Base-by-base conservation (phyloP, 92 coral and sea anemone genomes). In the Diadumene lineata region DNA sequence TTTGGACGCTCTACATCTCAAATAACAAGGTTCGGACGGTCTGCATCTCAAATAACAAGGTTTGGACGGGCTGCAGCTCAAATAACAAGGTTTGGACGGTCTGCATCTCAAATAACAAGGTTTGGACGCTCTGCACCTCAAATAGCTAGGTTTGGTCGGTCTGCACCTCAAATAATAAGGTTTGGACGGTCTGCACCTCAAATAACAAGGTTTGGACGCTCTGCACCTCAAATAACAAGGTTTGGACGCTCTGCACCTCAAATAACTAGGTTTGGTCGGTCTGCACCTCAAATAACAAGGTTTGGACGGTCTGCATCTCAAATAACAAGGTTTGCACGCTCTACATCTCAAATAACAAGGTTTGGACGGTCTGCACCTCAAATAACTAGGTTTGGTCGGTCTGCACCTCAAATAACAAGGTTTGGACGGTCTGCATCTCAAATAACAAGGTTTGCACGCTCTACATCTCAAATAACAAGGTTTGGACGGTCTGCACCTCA, bases 401-500 rank as follows among this genome's bases (percentile, higher is more conserved):
- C 70, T 4, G 23, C 70, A 64, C 70, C 70, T 25, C 70, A 64
- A 24, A 64, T 64, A 21, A 64, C 70, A 8, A 28, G 70, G 32
- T 64, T 64, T 17, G 70, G 70, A 64, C 17, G 70, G 11, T 64
- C 70, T 8, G 23, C 70, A 18, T 48, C 70, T 25, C 70, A 64
- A 27, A 53, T 67, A 13, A 67, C 72, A 38, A 34, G 72, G 43
- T 67, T 67, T 67, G 72, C 55, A 67, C 24, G 53, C 11, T 67
- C 56, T 6, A 48, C 56, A 21, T 31, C 72, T 29, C 72, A 67
- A 27, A 43, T 67, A 19, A 67, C 72, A 38, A 34, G 72, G 43
- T 67, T 67, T 34, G 72, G 72, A 67, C 24, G 72, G n/a, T 67
- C 53, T 6, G 27, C 56, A 67, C 72, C 72, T 30, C 72, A 67